Conservation (phyloP, 2,113 vertebrate species). For the Equus przewalskii region DNA sequence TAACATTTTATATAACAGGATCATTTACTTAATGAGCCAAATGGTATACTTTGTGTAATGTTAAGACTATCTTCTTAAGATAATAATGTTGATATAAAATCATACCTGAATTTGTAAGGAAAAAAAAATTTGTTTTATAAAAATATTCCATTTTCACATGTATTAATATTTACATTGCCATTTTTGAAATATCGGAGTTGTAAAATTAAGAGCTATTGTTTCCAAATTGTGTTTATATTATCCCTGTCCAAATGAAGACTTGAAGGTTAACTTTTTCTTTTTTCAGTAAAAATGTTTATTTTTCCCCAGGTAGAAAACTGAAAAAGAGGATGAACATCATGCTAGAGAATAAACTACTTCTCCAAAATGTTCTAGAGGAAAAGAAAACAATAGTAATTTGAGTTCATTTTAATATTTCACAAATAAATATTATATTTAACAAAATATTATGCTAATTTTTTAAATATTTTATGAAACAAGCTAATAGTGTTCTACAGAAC, state of each 20-base stretch:
- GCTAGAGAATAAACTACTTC: background rate
- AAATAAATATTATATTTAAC: background rate
- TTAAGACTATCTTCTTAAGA: background rate
- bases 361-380: background rate
- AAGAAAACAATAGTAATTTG: background rate
- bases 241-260: background rate
- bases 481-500: background rate
- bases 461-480: conserved; percentile 17
- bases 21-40: background rate
- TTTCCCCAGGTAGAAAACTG: background rate
- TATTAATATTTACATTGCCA: background rate
- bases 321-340: background rate
- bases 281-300: background rate
- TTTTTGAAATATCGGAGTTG: background rate
- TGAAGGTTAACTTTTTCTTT: background rate
- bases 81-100: background rate
- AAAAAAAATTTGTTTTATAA: background rate
- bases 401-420: background rate
- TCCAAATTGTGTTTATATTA: background rate
- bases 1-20: background rate
- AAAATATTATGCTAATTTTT: background rate
- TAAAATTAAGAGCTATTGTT: background rate
- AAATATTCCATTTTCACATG: background rate
- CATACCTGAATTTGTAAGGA: background rate
- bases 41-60: background rate